A percentile compares a stretch with the other conserved stretches of the same genome.
Conservation (phyloP, 2,113 vertebrate genomes). For the Gymnocephalus cernua region DNA sequence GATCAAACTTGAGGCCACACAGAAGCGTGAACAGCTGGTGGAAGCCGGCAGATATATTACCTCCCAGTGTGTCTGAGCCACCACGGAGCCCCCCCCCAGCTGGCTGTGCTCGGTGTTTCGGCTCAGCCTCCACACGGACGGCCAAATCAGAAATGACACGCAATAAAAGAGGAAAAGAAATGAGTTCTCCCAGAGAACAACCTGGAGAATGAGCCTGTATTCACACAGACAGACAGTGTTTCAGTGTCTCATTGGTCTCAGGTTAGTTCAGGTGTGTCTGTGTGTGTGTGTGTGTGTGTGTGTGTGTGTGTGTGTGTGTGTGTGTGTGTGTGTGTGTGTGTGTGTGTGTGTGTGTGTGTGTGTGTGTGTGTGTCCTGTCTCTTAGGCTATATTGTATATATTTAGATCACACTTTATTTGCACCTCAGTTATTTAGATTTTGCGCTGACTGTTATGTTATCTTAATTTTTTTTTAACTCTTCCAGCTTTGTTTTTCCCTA, state of each 20-base stretch:
- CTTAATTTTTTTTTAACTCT: no score
- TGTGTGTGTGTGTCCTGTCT: no score
- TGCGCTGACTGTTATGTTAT: no score
- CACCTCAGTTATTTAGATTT: no score
- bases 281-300: no score
- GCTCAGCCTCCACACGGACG: background rate
- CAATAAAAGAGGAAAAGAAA: conserved; percentile 37
- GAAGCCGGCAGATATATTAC: background rate
- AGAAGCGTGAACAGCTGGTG: conserved; percentile 35
- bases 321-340: no score
- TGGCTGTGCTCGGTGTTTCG: conserved; percentile 2
- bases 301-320: no score
- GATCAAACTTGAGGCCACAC: background rate
- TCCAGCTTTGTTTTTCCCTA: no score
- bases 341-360: no score
- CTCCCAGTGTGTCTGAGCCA: background rate
- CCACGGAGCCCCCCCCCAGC: background rate
- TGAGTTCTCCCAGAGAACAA: conserved; percentile 39
- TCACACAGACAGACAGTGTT: background rate
- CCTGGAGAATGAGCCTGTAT: conserved; percentile 23
- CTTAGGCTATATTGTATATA: no score
- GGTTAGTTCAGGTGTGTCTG: background rate
- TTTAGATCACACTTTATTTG: no score
- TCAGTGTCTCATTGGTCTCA: background rate
- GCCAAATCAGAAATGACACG: conserved; percentile 34